A percentile compares a stretch with the other conserved stretches of the same genome.
Evolutionary conservation across 1,140 invertebrate species (phyloP).

Genomic region (Platyscapa corneri): DNA sequence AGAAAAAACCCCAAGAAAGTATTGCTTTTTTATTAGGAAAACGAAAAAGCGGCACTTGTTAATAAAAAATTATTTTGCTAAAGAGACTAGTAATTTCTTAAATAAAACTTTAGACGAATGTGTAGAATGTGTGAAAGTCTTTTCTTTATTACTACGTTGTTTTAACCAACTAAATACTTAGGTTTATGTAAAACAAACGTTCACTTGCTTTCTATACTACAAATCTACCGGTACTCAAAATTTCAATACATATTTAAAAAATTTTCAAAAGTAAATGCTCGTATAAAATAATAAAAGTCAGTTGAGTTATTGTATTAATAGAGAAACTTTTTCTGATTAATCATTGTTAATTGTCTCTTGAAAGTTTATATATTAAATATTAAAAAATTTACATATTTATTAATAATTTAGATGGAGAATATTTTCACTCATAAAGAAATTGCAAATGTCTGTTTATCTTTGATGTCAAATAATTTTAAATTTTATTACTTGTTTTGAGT

Average conservation of each 20-base stretch:
- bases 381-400: too few relatives aligned
- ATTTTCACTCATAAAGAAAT: too few relatives aligned
- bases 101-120: not conserved
- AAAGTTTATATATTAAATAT: too few relatives aligned
- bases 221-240: not conserved
- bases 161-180: constrained; percentile 6
- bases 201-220: not conserved
- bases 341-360: too few relatives aligned
- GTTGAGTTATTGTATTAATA: too few relatives aligned
- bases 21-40: not conserved
- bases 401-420: too few relatives aligned
- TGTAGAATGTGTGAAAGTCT: not conserved
- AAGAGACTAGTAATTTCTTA: not conserved
- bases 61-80: not conserved
- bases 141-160: not conserved
- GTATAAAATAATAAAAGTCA: too few relatives aligned
- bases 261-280: too few relatives aligned
- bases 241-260: not conserved
- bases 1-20: not conserved
- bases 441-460: too few relatives aligned
- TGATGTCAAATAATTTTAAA: too few relatives aligned
- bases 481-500: too few relatives aligned
- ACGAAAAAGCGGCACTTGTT: not conserved
- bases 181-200: not conserved
- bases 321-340: too few relatives aligned